These are phyloP conservation scores for Ancistrus triradiatus DNA, from an alignment of 2,113 vertebrate species.

Conservation along the genomic window DNA sequence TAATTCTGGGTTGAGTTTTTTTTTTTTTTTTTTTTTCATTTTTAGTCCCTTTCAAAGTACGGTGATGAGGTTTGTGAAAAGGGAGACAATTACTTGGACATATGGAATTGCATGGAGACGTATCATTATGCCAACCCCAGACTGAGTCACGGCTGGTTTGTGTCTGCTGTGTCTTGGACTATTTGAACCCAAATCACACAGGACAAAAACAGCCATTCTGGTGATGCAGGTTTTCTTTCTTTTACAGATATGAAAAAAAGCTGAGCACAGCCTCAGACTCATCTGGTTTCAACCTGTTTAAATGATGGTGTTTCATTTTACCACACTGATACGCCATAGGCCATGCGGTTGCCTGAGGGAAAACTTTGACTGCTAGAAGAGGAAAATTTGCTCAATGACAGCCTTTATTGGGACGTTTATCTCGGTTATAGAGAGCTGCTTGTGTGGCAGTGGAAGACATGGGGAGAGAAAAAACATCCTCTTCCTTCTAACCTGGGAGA, in stretches of 20 bases:
- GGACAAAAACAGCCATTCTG: not conserved
- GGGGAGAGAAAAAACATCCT: conserved; percentile 57
- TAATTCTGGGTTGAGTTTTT: too few species aligned
- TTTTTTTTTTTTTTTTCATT: too few species aligned
- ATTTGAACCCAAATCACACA: not conserved
- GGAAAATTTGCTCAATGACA: conserved; percentile 53
- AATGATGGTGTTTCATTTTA: not conserved
- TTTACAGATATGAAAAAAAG: not conserved
- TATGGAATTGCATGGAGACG: not conserved
- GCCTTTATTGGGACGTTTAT: conserved; percentile 53
- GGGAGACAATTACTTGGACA: too few species aligned
- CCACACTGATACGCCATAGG: conserved; percentile 34
- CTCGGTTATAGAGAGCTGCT: conserved; percentile 45
- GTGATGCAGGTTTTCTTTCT: not conserved
- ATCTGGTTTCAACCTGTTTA: conserved; percentile 18
- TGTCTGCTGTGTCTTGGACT: not conserved
- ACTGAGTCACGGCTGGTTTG: conserved; percentile 10
- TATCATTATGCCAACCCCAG: conserved; percentile 17
- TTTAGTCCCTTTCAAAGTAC: too few species aligned
- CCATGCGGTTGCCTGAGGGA: conserved; percentile 31
- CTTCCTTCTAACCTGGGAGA: conserved; percentile 54
- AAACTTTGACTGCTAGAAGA: conserved; percentile 43
- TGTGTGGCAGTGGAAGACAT: conserved; percentile 48
- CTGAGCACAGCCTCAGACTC: not conserved
- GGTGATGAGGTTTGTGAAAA: not conserved